Evolutionary conservation across 1,140 invertebrate genomes (phyloP).

Genomic region (Drosophila athabasca): DNA sequence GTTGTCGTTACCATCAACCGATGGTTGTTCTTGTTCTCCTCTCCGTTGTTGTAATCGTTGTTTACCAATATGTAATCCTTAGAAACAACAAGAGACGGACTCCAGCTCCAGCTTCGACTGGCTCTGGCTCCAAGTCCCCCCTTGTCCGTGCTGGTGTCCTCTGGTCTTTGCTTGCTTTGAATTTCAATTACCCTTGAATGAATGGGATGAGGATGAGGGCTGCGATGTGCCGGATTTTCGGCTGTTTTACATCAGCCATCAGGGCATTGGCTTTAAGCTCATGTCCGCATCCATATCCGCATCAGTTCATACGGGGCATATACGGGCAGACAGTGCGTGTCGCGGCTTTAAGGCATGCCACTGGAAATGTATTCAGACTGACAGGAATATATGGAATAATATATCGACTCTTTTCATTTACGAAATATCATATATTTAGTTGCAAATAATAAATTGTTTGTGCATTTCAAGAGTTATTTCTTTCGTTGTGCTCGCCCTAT

Average conservation of each 20-base stretch:
- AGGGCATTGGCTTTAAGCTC: constrained; percentile 24
- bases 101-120: not conserved
- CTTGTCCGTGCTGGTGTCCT: not conserved
- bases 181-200: constrained; percentile 64
- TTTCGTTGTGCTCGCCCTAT: too few relatives aligned
- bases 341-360: too few relatives aligned
- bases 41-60: constrained; percentile 71
- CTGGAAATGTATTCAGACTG: too few relatives aligned
- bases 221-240: not conserved
- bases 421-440: too few relatives aligned
- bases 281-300: not conserved
- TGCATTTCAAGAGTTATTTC: too few relatives aligned
- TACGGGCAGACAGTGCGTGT: not conserved
- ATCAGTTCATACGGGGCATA: constrained; percentile 4
- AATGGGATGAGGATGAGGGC: too few relatives aligned
- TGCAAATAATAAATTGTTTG: too few relatives aligned
- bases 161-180: constrained; percentile 51
- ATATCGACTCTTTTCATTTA: too few relatives aligned
- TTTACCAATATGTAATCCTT: constrained; percentile 82
- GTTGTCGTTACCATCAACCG: constrained; percentile 50
- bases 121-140: not conserved
- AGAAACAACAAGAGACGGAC: constrained; percentile 67
- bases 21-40: constrained; percentile 15
- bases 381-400: too few relatives aligned
- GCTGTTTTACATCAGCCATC: constrained; percentile 7